A percentile compares a stretch with the other conserved stretches of the same genome.
Evolutionary conservation across 2,888 invertebrate genomes (phyloP).

Genomic region (Chaitophorus viminalis): DNA sequence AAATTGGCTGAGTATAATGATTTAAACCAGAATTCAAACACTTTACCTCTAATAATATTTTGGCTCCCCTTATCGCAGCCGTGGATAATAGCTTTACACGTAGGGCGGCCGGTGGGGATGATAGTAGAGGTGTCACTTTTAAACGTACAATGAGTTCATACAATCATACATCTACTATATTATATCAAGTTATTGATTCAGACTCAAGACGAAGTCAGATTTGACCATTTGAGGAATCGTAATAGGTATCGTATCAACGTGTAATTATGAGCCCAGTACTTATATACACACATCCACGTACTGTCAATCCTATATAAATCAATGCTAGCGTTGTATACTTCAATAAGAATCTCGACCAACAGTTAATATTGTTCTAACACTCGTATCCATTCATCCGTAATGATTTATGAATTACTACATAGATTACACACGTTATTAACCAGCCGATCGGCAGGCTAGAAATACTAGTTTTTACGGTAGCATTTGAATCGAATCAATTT

Average conservation of each 20-base stretch:
- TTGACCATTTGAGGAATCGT: no score
- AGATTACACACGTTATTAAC: no score
- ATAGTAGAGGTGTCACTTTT: background rate
- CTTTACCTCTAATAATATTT: background rate
- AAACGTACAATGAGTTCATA: background rate
- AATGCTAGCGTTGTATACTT: background rate
- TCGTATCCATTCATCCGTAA: no score
- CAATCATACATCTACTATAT: background rate
- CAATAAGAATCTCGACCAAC: background rate
- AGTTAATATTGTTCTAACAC: no score
- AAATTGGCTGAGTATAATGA: background rate
- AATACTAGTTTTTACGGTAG: background rate
- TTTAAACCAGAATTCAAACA: background rate
- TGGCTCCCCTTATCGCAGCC: background rate
- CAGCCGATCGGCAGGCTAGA: background rate
- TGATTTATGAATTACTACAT: no score
- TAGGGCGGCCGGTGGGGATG: background rate
- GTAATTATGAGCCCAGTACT: no score
- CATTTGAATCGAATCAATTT: slow-evolving; percentile 18
- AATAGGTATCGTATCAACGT: no score
- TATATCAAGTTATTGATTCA: background rate
- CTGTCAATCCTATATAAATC: background rate
- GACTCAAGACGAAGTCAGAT: no score
- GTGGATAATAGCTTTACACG: background rate
- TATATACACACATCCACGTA: no score